A percentile compares a stretch with the other conserved stretches of the same genome.
These are phyloP conservation scores for Galbula dea DNA, from an alignment of 2,113 vertebrate genomes.

Conservation along the genomic window DNA sequence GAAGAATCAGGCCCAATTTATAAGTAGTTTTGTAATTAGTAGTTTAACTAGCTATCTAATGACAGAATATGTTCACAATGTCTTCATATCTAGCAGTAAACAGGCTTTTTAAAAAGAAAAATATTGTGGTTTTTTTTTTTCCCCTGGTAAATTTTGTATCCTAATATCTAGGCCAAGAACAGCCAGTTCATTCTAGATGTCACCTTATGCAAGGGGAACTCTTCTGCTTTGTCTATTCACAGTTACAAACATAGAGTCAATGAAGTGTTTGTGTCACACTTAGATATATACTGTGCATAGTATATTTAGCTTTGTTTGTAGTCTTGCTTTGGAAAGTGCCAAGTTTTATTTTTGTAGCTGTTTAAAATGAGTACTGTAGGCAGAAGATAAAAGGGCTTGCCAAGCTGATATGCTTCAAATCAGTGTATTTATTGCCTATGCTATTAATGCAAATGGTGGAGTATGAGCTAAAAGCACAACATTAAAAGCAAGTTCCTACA, in stretches of 20 bases:
- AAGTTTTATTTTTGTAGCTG: slow-evolving; percentile 15
- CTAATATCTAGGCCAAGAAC: neutral
- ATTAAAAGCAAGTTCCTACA: neutral
- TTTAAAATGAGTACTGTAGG: slow-evolving; percentile 16
- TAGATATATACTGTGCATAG: neutral
- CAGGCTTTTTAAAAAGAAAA: neutral
- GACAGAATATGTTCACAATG: neutral
- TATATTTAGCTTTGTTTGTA: neutral
- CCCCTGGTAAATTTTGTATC: neutral
- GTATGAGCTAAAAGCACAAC: neutral
- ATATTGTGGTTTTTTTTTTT: fast-evolving
- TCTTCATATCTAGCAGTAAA: neutral
- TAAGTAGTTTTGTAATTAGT: no score
- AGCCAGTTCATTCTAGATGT: neutral
- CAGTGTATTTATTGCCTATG: neutral
- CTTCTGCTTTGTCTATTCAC: neutral
- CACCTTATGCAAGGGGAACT: neutral
- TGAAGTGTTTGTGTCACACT: neutral
- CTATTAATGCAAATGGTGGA: neutral
- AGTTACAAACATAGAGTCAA: neutral
- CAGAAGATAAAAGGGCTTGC: slow-evolving; percentile 36
- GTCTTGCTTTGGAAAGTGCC: neutral
- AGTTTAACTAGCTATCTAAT: neutral
- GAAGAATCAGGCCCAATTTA: no score
- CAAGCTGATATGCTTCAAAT: neutral